A percentile compares a stretch with the other conserved stretches of the same genome.
Conservation (phyloP, 2,888 invertebrate species). For the Dinocampus coccinellae region DNA sequence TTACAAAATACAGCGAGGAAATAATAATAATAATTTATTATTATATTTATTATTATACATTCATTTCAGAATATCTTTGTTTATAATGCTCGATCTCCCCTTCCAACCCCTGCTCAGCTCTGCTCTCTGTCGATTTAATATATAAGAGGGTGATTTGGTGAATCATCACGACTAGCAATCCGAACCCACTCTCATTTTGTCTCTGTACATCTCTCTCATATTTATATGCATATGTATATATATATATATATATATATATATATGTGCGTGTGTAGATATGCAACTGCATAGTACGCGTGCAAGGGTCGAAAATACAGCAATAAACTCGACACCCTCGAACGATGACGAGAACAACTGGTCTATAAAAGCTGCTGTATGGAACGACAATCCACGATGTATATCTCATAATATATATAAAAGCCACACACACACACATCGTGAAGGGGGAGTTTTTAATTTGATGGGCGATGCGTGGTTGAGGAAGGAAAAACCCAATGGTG, state of each 20-base stretch:
- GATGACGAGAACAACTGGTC: constrained; percentile 31
- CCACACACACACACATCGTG: neutral
- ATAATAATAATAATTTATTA: no score
- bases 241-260: no score
- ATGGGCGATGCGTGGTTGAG: constrained; percentile 30
- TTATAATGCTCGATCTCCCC: no score
- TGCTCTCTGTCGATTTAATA: constrained; percentile 22
- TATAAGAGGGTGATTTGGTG: constrained; percentile 31
- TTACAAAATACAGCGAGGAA: neutral
- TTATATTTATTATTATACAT: no score
- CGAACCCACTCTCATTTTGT: constrained; percentile 13
- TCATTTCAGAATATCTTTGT: no score
- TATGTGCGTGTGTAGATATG: constrained; percentile 10
- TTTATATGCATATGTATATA: no score
- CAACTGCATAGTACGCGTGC: constrained; percentile 11
- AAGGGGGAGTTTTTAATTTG: constrained; percentile 4
- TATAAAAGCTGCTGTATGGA: neutral
- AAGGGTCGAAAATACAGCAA: constrained; percentile 40
- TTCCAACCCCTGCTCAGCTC: no score
- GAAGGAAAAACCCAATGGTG: constrained; percentile 25
- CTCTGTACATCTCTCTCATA: no score
- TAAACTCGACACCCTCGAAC: constrained; percentile 47
- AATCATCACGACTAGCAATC: constrained; percentile 40
- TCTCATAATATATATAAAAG: neutral
- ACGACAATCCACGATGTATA: constrained; percentile 1